A percentile compares a stretch with the other conserved stretches of the same genome.
These are phyloP conservation scores for Malaclemys terrapin DNA, from an alignment of 2,113 vertebrate species.

Conservation along the genomic window DNA sequence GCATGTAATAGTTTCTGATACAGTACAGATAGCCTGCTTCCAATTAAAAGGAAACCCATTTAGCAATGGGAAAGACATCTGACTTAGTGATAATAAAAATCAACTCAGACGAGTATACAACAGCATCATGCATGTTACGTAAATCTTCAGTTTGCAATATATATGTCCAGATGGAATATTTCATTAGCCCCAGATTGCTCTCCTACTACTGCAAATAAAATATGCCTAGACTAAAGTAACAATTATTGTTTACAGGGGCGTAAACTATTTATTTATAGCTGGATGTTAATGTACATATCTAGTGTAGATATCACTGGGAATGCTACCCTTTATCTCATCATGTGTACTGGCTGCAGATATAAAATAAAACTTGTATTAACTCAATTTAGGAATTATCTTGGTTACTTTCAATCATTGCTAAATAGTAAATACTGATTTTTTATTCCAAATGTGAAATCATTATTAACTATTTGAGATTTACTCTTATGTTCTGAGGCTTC, in stretches of 20 bases:
- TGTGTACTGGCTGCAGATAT: slow-evolving; percentile 14
- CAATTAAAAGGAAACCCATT: neutral
- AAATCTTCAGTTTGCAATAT: slow-evolving; percentile 40
- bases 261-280: neutral
- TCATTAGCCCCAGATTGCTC: slow-evolving; percentile 44
- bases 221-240: neutral
- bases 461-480: neutral
- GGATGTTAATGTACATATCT: neutral
- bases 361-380: slow-evolving; percentile 28
- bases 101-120: neutral
- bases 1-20: neutral
- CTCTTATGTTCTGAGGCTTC: neutral
- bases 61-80: neutral
- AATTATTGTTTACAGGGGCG: neutral
- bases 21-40: neutral
- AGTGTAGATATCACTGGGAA: neutral
- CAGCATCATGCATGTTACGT: neutral
- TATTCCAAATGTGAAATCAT: neutral
- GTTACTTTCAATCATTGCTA: slow-evolving; percentile 27
- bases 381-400: neutral
- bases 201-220: slow-evolving; percentile 33
- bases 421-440: slow-evolving; percentile 24
- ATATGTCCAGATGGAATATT: slow-evolving; percentile 49
- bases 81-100: neutral
- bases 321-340: neutral